Percentiles rank a stretch among this genome's conserved stretches.
Conservation (phyloP, 2,888 invertebrate species). For the Ctenicera cuprea region DNA sequence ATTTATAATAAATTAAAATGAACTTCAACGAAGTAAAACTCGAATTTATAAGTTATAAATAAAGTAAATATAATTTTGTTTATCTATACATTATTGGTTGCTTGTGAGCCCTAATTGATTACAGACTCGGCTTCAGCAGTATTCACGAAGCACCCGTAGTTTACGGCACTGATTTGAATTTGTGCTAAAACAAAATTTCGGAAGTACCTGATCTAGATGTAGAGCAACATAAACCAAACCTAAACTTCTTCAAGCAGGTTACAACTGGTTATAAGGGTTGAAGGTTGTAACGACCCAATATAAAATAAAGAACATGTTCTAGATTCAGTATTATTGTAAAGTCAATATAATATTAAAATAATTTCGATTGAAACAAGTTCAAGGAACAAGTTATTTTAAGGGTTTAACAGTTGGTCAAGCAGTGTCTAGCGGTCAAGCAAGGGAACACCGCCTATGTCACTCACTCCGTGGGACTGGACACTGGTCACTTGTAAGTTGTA, state of each 20-base stretch:
- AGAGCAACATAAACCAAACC: too few relatives aligned
- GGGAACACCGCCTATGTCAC: background rate
- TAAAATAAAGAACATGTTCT: conserved; percentile 1
- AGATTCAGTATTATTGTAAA: background rate
- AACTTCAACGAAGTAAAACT: too few relatives aligned
- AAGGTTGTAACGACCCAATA: background rate
- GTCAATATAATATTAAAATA: conserved; percentile 20
- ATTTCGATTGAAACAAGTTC: conserved; percentile 1
- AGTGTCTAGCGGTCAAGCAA: background rate
- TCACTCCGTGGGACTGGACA: conserved; percentile 29
- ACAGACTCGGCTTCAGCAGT: too few relatives aligned
- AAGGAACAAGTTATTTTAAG: background rate
- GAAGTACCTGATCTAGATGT: too few relatives aligned
- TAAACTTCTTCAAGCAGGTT: too few relatives aligned
- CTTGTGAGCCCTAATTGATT: too few relatives aligned
- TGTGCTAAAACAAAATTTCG: too few relatives aligned
- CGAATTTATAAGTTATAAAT: too few relatives aligned
- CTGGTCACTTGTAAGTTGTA: conserved; percentile 35
- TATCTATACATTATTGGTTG: too few relatives aligned
- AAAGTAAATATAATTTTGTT: too few relatives aligned
- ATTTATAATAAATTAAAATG: too few relatives aligned
- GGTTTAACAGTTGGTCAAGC: background rate
- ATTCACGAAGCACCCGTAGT: too few relatives aligned
- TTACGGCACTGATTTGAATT: background rate
- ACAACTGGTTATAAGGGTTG: background rate